Evolutionary conservation across 2,888 invertebrate genomes (phyloP).

Genomic region (Quadroppia sp.): DNA sequence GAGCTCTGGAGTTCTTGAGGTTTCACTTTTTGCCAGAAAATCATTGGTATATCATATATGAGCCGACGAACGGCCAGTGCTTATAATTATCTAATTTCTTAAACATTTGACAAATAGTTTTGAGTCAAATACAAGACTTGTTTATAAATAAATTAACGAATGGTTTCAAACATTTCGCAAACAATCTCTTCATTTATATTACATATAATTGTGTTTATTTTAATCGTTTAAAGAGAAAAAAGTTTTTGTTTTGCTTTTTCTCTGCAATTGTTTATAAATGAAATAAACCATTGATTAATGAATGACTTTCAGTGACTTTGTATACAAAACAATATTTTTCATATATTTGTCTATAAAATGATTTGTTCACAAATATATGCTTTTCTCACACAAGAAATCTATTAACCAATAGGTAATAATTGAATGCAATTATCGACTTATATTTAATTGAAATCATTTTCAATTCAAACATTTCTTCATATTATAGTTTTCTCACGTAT

Average conservation of each 20-base stretch:
- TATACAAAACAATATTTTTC: neutral
- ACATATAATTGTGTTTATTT: neutral
- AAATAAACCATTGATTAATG: conserved; percentile 14
- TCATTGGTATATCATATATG: neutral
- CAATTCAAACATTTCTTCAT: neutral
- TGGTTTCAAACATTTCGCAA: neutral
- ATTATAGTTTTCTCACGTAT: neutral
- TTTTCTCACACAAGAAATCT: neutral
- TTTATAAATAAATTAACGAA: conserved; percentile 22
- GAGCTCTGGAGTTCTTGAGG: neutral
- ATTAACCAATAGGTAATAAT: too few relatives aligned
- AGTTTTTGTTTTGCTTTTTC: neutral
- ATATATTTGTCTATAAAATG: neutral
- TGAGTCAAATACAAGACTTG: neutral
- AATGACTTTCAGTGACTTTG: neutral
- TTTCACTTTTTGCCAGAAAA: neutral
- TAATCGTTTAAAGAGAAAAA: neutral
- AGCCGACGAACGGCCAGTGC: neutral
- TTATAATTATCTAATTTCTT: conserved; percentile 16
- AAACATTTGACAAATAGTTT: neutral
- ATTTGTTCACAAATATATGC: neutral
- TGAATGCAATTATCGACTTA: neutral
- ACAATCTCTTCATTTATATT: neutral
- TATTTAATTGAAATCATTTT: neutral
- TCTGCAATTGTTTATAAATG: conserved; percentile 8